Evolutionary conservation across 2,888 invertebrate genomes (phyloP), one percentile per base, ranked within the genome.

Genomic region (Morpho achilles): DNA sequence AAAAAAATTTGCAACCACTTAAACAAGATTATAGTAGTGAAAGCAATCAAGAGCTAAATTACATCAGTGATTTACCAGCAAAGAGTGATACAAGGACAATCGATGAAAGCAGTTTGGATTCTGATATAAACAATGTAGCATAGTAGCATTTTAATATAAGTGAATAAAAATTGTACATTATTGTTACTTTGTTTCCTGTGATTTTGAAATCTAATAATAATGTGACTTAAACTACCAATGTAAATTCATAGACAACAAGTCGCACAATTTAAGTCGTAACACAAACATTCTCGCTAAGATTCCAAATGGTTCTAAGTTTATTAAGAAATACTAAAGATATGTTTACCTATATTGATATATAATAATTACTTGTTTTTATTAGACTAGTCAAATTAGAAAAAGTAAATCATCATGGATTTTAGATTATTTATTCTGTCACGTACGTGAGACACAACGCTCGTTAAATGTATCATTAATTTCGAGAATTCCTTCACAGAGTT

Each of bases 341-440:
- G 73, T 32, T 32, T 75, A 62, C 63, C 60, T 65, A 64, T 69
- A 65, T 63, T 66, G 62, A 69, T 69, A 58, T 63, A 59, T 60
- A 67, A 53, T 56, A 62, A 60, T 64, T 65, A 62, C 59, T 62
- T 62, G 59, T 64, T 69, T 66, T 69, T 72, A 78, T 85, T 87
- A 87, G 87, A 88, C 89, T 90, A 89, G 89, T 90, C 89, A 90
- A 84, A 82, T 79, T 83, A 82, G 81, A 75, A 77, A 78, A 75
- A 74, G 80, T 80, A 80, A 82, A 80, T 66, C 64, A 67, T 76
- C 73, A 76, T 76, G 80, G 74, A 76, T 77, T 76, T 77, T 82
- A 82, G 79, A 78, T 79, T 84, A 87, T 87, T 87, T 86, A 87
- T 86, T 86, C 71, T 75, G 80, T 80, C 74, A 64, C 62, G 57